phyloP scores from a whole-genome alignment of 2,797 vertebrate species.

The Nothura maculosa region DNA sequence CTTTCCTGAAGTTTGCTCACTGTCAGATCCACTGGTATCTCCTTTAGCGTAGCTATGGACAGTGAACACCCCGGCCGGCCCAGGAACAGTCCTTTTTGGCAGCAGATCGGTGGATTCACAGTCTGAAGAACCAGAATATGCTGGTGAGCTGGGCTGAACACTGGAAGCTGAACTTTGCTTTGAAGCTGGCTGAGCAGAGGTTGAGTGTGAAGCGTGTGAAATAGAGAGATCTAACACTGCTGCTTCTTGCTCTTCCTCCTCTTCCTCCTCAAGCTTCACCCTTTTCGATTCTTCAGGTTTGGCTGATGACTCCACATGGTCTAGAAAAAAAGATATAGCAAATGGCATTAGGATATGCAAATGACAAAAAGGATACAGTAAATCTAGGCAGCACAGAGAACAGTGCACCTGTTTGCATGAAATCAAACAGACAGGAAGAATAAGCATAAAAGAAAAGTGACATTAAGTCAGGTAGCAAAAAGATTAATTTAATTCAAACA shows the following conservation, averaged over 20 bases:
- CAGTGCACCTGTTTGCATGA: not conserved
- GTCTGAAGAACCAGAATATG: slow-evolving; percentile 78
- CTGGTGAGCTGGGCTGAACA: slow-evolving; percentile 68
- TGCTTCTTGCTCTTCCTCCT: slow-evolving; percentile 75
- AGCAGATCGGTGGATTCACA: slow-evolving; percentile 88
- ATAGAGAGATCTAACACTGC: slow-evolving; percentile 82
- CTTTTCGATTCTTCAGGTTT: slow-evolving; percentile 84
- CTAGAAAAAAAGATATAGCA: slow-evolving; percentile 66
- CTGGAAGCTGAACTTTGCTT: slow-evolving; percentile 66
- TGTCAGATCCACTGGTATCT: slow-evolving; percentile 54
- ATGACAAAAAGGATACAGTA: slow-evolving; percentile 44
- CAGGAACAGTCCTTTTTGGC: slow-evolving; percentile 85
- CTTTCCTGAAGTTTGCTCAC: slow-evolving; percentile 54
- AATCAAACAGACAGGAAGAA: not conserved
- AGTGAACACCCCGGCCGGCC: slow-evolving; percentile 86
- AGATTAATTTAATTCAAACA: not conserved
- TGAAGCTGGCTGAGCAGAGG: slow-evolving; percentile 32
- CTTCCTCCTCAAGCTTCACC: slow-evolving; percentile 75
- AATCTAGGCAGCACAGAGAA: not conserved
- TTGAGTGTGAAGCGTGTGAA: slow-evolving; percentile 69
- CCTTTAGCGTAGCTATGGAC: slow-evolving; percentile 91
- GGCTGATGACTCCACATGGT: slow-evolving; percentile 65
- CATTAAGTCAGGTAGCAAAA: not conserved
- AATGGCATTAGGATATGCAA: not conserved
- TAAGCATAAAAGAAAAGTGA: not conserved